Percentiles rank a stretch among this genome's conserved stretches.
phyloP scores from a whole-genome alignment of 2,113 vertebrate species.

The Laticauda colubrina region DNA sequence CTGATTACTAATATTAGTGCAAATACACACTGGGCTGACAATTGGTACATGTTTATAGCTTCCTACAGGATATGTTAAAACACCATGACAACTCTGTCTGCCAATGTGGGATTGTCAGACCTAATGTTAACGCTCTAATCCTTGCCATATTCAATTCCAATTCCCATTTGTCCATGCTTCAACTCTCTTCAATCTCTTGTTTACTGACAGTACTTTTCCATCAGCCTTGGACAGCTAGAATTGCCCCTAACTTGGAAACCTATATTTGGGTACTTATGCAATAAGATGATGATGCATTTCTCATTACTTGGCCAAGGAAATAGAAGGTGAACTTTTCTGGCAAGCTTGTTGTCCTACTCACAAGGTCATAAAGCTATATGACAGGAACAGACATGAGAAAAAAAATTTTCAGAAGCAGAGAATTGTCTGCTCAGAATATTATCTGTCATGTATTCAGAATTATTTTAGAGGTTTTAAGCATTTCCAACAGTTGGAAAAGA shows the following conservation, averaged over 20 bases:
- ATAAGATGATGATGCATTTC: conserved; percentile 1
- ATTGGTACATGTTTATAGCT: conserved; percentile 33
- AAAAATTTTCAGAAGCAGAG: neutral
- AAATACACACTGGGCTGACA: conserved; percentile 34
- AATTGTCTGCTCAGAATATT: neutral
- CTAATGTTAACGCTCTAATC: conserved; percentile 35
- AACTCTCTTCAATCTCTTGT: conserved; percentile 32
- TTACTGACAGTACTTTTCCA: conserved; percentile 61
- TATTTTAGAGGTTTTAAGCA: neutral
- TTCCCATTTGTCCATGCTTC: neutral
- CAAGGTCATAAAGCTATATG: neutral
- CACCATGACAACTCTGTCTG: conserved; percentile 54
- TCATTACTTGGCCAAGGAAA: conserved; percentile 5
- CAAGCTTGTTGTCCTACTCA: neutral
- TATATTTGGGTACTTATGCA: conserved; percentile 12
- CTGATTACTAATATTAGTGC: neutral
- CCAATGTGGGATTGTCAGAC: conserved; percentile 37
- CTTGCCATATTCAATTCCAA: conserved; percentile 49
- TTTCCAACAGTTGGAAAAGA: neutral
- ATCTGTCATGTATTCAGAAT: neutral
- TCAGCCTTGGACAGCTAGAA: conserved; percentile 28
- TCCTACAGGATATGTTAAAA: conserved; percentile 16
- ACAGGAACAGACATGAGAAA: neutral
- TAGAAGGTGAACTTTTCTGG: neutral
- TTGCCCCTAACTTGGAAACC: neutral